These are phyloP conservation scores for Sebastes cheni DNA, from an alignment of 2,797 vertebrate species.

Conservation along the genomic window DNA sequence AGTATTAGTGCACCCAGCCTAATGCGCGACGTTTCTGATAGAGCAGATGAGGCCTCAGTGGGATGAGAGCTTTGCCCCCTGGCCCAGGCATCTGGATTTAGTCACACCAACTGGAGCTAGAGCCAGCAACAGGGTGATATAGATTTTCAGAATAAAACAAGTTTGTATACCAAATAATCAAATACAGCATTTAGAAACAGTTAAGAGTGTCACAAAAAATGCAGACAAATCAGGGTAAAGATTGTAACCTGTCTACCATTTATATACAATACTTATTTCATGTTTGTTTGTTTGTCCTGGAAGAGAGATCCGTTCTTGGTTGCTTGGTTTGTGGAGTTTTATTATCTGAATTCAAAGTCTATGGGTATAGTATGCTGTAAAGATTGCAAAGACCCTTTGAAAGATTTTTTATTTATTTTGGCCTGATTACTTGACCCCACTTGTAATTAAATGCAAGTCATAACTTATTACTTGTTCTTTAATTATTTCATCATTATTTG, in stretches of 20 bases:
- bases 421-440: neutral
- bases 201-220: neutral
- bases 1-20: neutral
- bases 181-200: neutral
- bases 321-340: neutral
- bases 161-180: neutral
- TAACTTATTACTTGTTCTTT: neutral
- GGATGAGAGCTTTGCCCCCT: constrained; percentile 1
- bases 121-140: constrained; percentile 5
- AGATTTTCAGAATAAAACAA: neutral
- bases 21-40: neutral
- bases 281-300: neutral
- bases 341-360: neutral
- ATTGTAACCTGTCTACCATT: neutral
- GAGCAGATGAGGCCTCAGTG: constrained; percentile 15
- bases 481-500: neutral
- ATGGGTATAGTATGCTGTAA: neutral
- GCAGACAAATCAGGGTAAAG: neutral
- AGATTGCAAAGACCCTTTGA: neutral
- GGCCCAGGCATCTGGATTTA: constrained; percentile 32
- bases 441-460: neutral
- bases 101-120: neutral
- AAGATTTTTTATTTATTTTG: neutral
- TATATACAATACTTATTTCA: neutral
- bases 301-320: neutral